Evolutionary conservation across 64 coral and sea anemone species (phyloP).

Genomic region (Montipora cactus): DNA sequence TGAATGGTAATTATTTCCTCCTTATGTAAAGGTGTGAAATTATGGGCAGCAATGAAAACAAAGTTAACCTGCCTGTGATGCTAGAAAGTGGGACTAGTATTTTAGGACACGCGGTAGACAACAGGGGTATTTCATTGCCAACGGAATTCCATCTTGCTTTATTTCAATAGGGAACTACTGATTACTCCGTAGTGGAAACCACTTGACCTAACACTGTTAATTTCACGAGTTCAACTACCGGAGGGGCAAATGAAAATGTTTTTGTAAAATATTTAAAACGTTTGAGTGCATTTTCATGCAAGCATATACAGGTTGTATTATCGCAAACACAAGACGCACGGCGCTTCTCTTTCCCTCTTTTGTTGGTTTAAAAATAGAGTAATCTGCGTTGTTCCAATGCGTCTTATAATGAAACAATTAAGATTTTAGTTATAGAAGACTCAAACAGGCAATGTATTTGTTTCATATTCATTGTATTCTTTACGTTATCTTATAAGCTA

Average conservation of each 20-base stretch:
- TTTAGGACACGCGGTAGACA: background rate
- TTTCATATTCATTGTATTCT: background rate
- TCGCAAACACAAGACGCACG: background rate
- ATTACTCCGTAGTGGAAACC: background rate
- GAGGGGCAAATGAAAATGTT: background rate
- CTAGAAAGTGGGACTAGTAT: background rate
- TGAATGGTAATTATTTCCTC: background rate
- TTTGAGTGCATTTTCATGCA: background rate
- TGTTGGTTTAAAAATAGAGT: background rate
- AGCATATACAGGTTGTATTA: background rate
- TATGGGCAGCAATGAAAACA: background rate
- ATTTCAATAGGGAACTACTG: too few species aligned
- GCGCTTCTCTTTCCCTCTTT: background rate
- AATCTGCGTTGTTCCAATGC: background rate
- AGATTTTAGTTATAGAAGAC: background rate
- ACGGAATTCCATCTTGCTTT: background rate
- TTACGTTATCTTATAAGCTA: background rate
- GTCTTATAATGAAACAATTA: background rate
- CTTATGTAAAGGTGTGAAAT: background rate
- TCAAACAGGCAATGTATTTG: background rate
- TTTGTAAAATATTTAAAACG: slow-evolving; percentile 2
- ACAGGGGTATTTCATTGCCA: background rate
- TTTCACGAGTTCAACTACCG: background rate
- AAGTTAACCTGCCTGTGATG: background rate
- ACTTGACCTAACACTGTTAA: background rate